Base-by-base conservation (phyloP, 1,140 invertebrate genomes). In the Tenebrio molitor region DNA sequence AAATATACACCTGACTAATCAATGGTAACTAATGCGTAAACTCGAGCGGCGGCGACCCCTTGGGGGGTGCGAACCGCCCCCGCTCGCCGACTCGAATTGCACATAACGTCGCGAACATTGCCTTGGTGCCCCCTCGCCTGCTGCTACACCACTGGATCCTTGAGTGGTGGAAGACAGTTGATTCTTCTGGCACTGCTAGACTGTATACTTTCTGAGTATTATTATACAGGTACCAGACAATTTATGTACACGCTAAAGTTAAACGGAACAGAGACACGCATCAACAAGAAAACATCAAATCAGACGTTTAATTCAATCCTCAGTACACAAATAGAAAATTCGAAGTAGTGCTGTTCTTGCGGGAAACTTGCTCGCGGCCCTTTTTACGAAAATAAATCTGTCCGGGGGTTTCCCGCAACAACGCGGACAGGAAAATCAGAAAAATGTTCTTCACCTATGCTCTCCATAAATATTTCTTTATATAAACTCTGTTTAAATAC, bases 181-280 rank as follows among this genome's bases (percentile, higher is more conserved):
- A 82, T 81, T 80, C 62, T 74, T 41, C 76, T 82, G 80, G 80
- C 79, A 80, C 81, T 77, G 50, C 66, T 66, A 25, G 68, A 68
- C 75, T 77, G 76, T 74, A 76, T 80, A 78, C 73, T 72, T 64
- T 69, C 42, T 76, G 75, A 80, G 79, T 81, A 79, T 81, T 78
- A 67, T 77, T 75, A 69, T 75, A 82, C 81, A 82, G 81, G 81
- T 82, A 81, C 81, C 81, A 77, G 80, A 82, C 78, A 80, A 80
- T 64, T 76, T 79, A 80, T 80, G 69, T 79, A 79, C 75, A 79
- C 36, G 66, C 62, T 68, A 75, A 66, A 69, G 16, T 70, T 58
- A 70, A 64, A 46, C 72, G 50, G 33, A 72, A 17, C 15, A 58
- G 19, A 53, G 21, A 53, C 17, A 23, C 46, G 4, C 42, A 46